Evolutionary conservation across 2,797 vertebrate species (phyloP).

Genomic region (Neosalanx taihuensis): DNA sequence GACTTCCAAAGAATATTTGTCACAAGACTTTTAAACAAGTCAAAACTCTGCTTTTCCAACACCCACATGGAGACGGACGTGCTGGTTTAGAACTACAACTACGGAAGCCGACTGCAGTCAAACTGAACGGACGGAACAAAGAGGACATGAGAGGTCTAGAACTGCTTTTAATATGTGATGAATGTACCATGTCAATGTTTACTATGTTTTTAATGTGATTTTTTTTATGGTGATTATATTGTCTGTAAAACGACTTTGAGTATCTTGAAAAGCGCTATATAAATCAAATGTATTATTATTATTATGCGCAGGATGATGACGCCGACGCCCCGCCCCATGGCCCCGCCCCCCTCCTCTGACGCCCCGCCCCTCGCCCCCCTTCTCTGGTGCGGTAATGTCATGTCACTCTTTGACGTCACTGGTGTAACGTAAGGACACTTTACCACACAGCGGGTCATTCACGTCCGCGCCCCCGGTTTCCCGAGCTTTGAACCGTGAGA

Average conservation of each 20-base stretch:
- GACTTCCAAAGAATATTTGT: background rate
- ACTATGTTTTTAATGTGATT: no score
- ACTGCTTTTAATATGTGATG: no score
- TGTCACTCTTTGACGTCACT: conserved; percentile 9
- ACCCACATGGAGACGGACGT: conserved; percentile 50
- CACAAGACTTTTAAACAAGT: background rate
- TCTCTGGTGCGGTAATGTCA: background rate
- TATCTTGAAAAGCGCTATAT: no score
- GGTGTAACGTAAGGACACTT: conserved; percentile 52
- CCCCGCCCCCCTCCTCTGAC: no score
- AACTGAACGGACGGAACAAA: background rate
- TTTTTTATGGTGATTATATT: no score
- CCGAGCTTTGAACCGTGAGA: conserved; percentile 40
- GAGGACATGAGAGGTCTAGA: no score
- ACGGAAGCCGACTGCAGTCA: conserved; percentile 50
- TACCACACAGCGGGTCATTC: conserved; percentile 33
- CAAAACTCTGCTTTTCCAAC: conserved; percentile 1
- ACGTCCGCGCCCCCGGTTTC: conserved; percentile 39
- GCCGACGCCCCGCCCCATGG: no score
- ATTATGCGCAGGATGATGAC: no score
- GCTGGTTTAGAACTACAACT: conserved; percentile 29
- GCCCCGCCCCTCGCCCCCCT: no score
- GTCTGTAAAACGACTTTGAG: no score
- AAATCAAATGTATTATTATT: no score
- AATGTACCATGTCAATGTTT: no score